phyloP scores from a whole-genome alignment of 2,797 vertebrate genomes.

The Alosa sapidissima region DNA sequence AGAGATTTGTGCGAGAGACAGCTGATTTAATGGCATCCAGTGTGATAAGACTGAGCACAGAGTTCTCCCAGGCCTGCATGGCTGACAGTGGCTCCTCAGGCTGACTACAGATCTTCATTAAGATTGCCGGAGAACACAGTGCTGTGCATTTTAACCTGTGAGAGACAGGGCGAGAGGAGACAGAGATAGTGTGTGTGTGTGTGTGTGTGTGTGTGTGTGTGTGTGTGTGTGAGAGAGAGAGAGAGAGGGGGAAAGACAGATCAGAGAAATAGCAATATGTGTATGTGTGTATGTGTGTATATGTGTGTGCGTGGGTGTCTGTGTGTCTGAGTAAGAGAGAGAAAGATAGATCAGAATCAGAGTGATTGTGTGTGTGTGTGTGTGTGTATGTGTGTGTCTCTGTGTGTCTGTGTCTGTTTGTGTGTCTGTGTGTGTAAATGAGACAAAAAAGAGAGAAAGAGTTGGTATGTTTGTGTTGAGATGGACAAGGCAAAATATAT shows the following conservation, averaged over 20 bases:
- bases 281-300: no score
- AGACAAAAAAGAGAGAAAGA: neutral
- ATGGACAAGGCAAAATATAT: no score
- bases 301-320: no score
- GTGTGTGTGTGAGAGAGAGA: no score
- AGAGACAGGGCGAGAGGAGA: conserved; percentile 44
- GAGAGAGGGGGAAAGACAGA: no score
- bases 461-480: no score
- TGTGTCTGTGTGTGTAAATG: neutral
- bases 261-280: no score
- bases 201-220: neutral
- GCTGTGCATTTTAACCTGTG: conserved; percentile 73
- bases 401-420: neutral
- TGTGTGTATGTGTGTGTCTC: no score
- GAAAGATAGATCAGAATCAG: no score
- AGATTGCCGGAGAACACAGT: conserved; percentile 71
- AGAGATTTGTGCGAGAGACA: conserved; percentile 51
- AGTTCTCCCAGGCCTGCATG: conserved; percentile 61
- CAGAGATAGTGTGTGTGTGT: neutral
- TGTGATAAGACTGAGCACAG: conserved; percentile 68
- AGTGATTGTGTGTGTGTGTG: no score
- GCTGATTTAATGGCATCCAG: conserved; percentile 75
- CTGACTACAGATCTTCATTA: conserved; percentile 77
- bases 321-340: no score
- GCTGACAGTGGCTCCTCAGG: conserved; percentile 71